Evolutionary conservation across 2,797 vertebrate species (phyloP).

Genomic region (Neomorphus geoffroyi): DNA sequence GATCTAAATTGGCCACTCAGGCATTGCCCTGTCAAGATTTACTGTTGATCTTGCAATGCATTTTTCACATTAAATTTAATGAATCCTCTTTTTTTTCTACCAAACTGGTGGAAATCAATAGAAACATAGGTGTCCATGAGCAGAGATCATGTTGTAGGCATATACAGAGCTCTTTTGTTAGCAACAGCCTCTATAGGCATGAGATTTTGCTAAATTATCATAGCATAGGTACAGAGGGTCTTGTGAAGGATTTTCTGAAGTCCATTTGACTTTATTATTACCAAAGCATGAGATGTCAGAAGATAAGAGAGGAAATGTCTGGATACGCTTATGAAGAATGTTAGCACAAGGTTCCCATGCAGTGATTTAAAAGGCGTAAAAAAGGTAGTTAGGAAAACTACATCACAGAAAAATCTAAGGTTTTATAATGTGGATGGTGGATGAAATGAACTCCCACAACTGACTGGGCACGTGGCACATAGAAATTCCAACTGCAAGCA

Average conservation of each 20-base stretch:
- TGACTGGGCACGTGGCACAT: neutral
- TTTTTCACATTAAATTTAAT: neutral
- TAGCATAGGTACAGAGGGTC: neutral
- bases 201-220: neutral
- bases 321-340: neutral
- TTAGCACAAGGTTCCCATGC: neutral
- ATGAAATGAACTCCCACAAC: neutral
- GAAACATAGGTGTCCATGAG: neutral
- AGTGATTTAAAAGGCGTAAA: neutral
- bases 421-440: neutral
- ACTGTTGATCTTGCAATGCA: neutral
- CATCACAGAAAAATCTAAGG: neutral
- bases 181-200: neutral
- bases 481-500: neutral
- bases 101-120: neutral
- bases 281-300: neutral
- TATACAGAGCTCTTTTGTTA: neutral
- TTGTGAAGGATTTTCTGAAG: neutral
- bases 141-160: neutral
- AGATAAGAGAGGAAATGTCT: neutral
- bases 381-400: neutral
- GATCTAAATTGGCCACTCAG: neutral
- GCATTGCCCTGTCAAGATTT: neutral
- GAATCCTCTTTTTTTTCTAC: neutral
- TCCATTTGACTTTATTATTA: neutral